A percentile compares a stretch with the other conserved stretches of the same genome.
These are phyloP conservation scores for Drosophila lacertosa DNA, from an alignment of 1,140 invertebrate genomes.

Conservation along the genomic window DNA sequence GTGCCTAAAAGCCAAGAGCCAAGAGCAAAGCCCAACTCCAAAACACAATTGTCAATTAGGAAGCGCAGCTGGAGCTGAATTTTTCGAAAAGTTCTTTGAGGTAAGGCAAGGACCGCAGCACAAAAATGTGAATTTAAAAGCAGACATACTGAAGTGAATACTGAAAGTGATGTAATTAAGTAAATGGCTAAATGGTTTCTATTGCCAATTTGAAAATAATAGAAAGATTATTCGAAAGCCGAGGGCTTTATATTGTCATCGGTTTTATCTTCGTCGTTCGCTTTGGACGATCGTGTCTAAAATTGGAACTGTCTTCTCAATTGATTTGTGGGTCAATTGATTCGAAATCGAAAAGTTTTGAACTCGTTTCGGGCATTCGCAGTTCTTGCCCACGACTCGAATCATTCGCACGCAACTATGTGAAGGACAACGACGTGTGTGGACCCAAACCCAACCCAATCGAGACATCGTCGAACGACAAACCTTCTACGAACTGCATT, in stretches of 20 bases:
- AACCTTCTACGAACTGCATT: constrained; percentile 57
- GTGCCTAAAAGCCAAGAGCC: constrained; percentile 22
- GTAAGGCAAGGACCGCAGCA: constrained; percentile 28
- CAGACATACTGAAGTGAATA: constrained; percentile 13
- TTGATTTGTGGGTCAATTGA: constrained; percentile 78
- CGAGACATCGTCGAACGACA: constrained; percentile 35
- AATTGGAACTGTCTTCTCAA: constrained; percentile 54
- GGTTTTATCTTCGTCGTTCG: constrained; percentile 7
- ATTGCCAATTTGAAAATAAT: constrained; percentile 47
- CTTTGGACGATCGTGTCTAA: constrained; percentile 45
- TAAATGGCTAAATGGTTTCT: constrained; percentile 40
- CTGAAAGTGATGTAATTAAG: constrained; percentile 69
- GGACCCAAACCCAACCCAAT: constrained; percentile 37
- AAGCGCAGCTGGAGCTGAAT: constrained; percentile 42
- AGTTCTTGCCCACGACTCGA: constrained; percentile 66
- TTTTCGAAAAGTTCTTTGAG: constrained; percentile 37
- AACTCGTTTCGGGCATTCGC: constrained; percentile 70
- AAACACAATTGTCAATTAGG: constrained; percentile 22
- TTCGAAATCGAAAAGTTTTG: constrained; percentile 80
- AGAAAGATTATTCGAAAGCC: constrained; percentile 33
- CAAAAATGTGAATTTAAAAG: constrained; percentile 22
- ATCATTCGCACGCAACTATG: constrained; percentile 78
- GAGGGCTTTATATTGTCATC: constrained; percentile 24
- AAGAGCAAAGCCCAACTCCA: constrained; percentile 33
- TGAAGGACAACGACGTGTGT: constrained; percentile 77